Evolutionary conservation across 1,140 invertebrate species (phyloP), one percentile per base, ranked within the genome.

Genomic region (Procambarus virginalis): DNA sequence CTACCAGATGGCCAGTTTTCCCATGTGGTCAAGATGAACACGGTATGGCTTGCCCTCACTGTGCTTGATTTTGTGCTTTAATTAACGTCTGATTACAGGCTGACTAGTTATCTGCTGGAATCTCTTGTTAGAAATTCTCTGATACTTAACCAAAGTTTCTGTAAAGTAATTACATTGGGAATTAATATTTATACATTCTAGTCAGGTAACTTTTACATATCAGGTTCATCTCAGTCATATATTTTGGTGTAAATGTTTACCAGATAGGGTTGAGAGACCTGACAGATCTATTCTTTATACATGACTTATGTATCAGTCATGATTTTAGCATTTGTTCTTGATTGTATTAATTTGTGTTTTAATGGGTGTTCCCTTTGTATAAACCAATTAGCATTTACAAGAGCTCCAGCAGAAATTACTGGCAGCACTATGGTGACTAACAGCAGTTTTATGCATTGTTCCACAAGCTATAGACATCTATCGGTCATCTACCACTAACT

Each of bases 1-100:
- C 88, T 77, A 46, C 75, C 81, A 76, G 49, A 64, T 49, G 73
- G 87, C 88, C 51, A 81, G 48, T 73, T 60, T 86, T 46, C 86
- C 68, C 76, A 55, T 55, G 88, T 89, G 88, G 88, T 89, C 88
- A 58, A 77, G 73, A 89, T 89, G 73, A 89, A 84, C 88, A 89
- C 76, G 88, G 88, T 89, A 89, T 60, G 81, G 82, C 70, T 83
- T 75, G 81, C 75, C 58, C 76, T 68, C 75, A 78, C 75, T 79
- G 79, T 83, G 75, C 81, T 89, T 82, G 70, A 84, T 51, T 84
- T 60, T 68, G 49, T 77, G 68, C 73, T 77, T 89, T 80, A 68
- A 80, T 80, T 80, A 87, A 80, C 78, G 64, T 87, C 86, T 84
- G 77, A 78, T 89, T 64, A 81, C 75, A 49, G 45, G 58, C 58